Evolutionary conservation across 1,140 invertebrate genomes (phyloP).

Genomic region (Amphibalanus amphitrite): DNA sequence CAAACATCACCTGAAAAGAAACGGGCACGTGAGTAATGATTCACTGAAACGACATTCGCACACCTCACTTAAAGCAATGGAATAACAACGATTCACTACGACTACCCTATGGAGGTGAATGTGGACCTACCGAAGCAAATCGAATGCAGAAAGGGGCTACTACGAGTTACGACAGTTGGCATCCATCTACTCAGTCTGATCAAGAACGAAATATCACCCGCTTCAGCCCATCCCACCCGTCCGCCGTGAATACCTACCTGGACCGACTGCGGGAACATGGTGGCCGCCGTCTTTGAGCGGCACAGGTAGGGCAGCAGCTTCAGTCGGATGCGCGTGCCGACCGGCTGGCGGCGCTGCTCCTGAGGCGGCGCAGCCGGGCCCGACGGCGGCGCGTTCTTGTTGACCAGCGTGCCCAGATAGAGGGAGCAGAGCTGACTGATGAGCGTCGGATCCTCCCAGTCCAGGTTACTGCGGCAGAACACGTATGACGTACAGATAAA

Average conservation of each 20-base stretch:
- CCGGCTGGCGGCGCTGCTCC: slow-evolving; percentile 47
- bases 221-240: slow-evolving; percentile 7
- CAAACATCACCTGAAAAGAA: slow-evolving; percentile 51
- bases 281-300: slow-evolving; percentile 54
- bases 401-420: slow-evolving; percentile 48
- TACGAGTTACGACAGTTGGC: too few species aligned
- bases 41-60: too few species aligned
- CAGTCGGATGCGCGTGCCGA: slow-evolving; percentile 58
- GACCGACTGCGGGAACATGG: slow-evolving; percentile 58
- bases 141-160: too few species aligned
- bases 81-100: too few species aligned
- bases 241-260: slow-evolving; percentile 35
- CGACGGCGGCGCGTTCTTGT: slow-evolving; percentile 32
- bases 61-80: too few species aligned
- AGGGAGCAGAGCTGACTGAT: slow-evolving; percentile 54
- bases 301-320: slow-evolving; percentile 70
- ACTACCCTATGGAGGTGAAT: too few species aligned
- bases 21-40: too few species aligned
- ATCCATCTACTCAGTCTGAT: too few species aligned
- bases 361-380: slow-evolving; percentile 29
- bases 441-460: slow-evolving; percentile 50
- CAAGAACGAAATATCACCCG: background rate
- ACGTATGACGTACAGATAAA: too few species aligned
- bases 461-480: slow-evolving; percentile 28
- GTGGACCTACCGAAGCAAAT: too few species aligned